phyloP scores from a whole-genome alignment of 2,797 vertebrate species.

The Diplodus puntazzo region DNA sequence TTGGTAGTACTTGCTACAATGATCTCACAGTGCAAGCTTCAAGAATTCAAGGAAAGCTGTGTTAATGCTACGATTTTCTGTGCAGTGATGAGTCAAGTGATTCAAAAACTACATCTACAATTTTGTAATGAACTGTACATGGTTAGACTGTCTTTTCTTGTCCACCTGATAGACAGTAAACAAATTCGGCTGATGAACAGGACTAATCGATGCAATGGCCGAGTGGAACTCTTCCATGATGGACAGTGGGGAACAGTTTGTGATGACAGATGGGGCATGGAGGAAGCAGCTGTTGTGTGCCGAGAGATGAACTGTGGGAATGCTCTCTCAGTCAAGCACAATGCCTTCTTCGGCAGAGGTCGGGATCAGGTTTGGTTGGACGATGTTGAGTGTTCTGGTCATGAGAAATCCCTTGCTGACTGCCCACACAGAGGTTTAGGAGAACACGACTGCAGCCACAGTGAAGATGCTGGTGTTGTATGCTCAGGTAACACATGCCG shows the following conservation, averaged over 20 bases:
- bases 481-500: constrained; percentile 69
- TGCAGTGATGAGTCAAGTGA: no score
- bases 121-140: background rate
- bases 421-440: constrained; percentile 73
- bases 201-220: constrained; percentile 72
- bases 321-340: constrained; percentile 59
- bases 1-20: no score
- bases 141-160: background rate
- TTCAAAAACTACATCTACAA: constrained; percentile 11
- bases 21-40: constrained; percentile 49
- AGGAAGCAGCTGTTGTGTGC: constrained; percentile 73
- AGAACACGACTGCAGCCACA: constrained; percentile 74
- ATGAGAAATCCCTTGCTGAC: constrained; percentile 65
- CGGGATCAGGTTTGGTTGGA: constrained; percentile 68
- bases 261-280: constrained; percentile 77
- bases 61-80: constrained; percentile 62
- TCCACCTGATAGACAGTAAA: constrained; percentile 59
- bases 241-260: constrained; percentile 80
- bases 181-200: constrained; percentile 72
- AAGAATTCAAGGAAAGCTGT: constrained; percentile 58
- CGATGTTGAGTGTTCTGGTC: constrained; percentile 71
- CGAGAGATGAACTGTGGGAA: constrained; percentile 78
- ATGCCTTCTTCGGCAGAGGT: constrained; percentile 69
- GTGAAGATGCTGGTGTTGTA: constrained; percentile 76
- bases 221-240: constrained; percentile 75